Base-by-base conservation (phyloP, 92 coral and sea anemone genomes). In the Pocillopora meandrina region DNA sequence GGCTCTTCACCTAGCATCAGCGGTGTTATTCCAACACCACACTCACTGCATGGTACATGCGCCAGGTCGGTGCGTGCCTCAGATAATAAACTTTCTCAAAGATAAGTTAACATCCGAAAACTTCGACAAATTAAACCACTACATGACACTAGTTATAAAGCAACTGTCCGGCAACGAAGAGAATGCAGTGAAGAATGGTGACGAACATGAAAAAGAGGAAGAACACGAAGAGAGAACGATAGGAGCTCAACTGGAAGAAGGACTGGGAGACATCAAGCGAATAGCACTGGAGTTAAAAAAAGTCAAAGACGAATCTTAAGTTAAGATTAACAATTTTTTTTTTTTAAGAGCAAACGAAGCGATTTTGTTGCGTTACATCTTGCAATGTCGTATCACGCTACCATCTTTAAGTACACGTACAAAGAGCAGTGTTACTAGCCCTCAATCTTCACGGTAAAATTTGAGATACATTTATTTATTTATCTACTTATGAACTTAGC, bases 51-150 rank as follows among this genome's bases (percentile, higher is more conserved):
- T 95, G 89, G 61, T 96, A 66, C 99, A 96, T 80, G 98, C 98
- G 18, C 99, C 99, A 2, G 99, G 99, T 36, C 95, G 98, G 56
- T 96, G 99, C 76, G 98, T 96, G 81, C 99, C 99, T 64, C 99
- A 94, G 33, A 84, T 96, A 74, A 92, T 96, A 80, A 82, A 89
- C 65, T 92, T 74, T 82, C 95, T 96, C 31, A 85, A 84, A 35
- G 81, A 77, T 26, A 88, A 89, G 68, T 65, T 96, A 90, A 72
- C 95, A 9, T 86, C 93, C 17, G 99, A 95, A 74, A 92, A 95
- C 17, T 89, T 91, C 81, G 91, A 90, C 3, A 92, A 72, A 36
- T 80, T 96, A 47, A 84, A 88, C 71, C 93, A 87, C 34, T 96
- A 94, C 92, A 93, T 95, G 95, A 82, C 87, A 60, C 95, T 96